Conservation (phyloP, 2,888 invertebrate genomes). For the Epistrophe grossulariae region DNA sequence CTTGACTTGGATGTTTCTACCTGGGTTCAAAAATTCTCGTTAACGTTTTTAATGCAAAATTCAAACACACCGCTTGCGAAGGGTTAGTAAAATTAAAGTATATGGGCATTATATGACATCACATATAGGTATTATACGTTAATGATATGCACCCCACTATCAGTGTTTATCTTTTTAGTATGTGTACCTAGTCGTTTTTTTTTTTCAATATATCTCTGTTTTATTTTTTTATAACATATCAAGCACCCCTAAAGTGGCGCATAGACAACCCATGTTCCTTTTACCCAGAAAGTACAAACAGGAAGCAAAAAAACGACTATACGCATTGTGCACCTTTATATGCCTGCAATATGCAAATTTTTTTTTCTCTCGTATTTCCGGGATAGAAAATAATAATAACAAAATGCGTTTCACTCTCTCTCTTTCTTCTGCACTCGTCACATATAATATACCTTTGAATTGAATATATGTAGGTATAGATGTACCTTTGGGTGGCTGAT, state of each 20-base stretch:
- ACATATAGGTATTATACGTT: slow-evolving; percentile 50
- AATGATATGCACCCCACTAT: slow-evolving; percentile 78
- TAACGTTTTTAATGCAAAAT: slow-evolving; percentile 51
- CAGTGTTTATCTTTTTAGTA: slow-evolving; percentile 66
- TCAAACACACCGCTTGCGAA: slow-evolving; percentile 23
- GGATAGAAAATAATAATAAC: slow-evolving; percentile 16
- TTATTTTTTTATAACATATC: slow-evolving; percentile 28
- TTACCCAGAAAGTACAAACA: slow-evolving; percentile 44
- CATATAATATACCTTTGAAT: too few relatives aligned
- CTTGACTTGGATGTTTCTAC: slow-evolving; percentile 27
- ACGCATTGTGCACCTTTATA: slow-evolving; percentile 74
- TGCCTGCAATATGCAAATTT: slow-evolving; percentile 75
- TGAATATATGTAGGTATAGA: neutral
- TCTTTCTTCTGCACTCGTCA: neutral
- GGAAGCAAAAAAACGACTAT: slow-evolving; percentile 64
- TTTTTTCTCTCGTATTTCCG: slow-evolving; percentile 67
- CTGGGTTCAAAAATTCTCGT: slow-evolving; percentile 44
- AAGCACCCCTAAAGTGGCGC: slow-evolving; percentile 68
- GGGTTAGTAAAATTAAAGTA: slow-evolving; percentile 26
- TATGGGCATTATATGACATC: slow-evolving; percentile 68
- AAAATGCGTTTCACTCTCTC: slow-evolving; percentile 37
- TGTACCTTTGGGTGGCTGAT: neutral
- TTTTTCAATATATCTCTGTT: slow-evolving; percentile 49
- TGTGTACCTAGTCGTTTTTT: slow-evolving; percentile 40
- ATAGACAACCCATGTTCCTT: slow-evolving; percentile 34